Percentiles rank a stretch among this genome's conserved stretches.
Conservation (phyloP, 2,113 vertebrate genomes). For the Myiozetetes cayanensis region DNA sequence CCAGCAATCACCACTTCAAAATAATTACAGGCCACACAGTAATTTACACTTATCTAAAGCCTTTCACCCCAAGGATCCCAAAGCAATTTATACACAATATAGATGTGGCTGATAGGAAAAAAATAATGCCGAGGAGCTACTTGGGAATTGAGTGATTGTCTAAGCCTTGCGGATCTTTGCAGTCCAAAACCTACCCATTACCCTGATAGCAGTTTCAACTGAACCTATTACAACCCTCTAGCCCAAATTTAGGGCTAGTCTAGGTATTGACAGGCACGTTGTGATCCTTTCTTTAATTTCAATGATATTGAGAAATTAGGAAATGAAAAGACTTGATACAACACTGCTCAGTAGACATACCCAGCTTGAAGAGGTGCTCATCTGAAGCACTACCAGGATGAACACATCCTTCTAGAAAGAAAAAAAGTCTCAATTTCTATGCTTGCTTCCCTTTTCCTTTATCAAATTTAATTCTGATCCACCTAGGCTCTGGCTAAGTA, state of each 20-base stretch:
- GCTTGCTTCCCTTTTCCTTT: background rate
- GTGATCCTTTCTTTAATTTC: background rate
- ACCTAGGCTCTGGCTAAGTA: background rate
- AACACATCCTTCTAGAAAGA: background rate
- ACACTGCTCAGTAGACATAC: background rate
- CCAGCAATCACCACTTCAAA: constrained; percentile 33
- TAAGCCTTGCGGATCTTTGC: background rate
- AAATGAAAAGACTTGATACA: background rate
- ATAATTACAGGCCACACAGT: constrained; percentile 47
- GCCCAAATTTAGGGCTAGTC: background rate
- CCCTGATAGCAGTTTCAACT: background rate
- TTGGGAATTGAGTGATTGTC: background rate
- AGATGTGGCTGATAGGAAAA: constrained; percentile 29
- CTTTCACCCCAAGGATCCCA: constrained; percentile 24
- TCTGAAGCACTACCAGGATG: background rate
- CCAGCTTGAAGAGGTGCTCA: background rate
- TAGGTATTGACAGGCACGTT: background rate
- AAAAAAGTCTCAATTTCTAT: background rate
- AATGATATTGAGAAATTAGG: background rate
- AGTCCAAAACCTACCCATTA: background rate
- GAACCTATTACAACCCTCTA: background rate
- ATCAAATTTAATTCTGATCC: background rate
- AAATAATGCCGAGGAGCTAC: background rate
- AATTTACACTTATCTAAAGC: constrained; percentile 49
- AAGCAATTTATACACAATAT: constrained; percentile 39